Percentiles rank a stretch among this genome's conserved stretches.
These are phyloP conservation scores for Carassius auratus DNA, from an alignment of 2,113 vertebrate species.

Conservation along the genomic window DNA sequence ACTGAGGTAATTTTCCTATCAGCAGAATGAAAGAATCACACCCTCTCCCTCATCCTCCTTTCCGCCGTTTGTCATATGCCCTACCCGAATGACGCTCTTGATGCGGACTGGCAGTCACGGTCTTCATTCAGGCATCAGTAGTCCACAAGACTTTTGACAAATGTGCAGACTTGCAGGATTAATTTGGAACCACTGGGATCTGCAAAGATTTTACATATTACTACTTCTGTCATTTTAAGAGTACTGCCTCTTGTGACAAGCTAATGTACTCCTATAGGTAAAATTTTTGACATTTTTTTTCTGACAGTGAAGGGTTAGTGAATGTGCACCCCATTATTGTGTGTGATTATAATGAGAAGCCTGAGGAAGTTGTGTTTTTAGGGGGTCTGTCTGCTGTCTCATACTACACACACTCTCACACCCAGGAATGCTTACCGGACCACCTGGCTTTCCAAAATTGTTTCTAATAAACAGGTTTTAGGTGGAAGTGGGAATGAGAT, in stretches of 20 bases:
- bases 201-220: not conserved
- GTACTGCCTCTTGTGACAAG: not conserved
- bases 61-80: constrained; percentile 62
- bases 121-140: not conserved
- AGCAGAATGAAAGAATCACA: not conserved
- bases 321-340: constrained; percentile 36
- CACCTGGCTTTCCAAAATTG: constrained; percentile 34
- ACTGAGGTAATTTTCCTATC: constrained; percentile 83
- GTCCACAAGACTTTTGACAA: not conserved
- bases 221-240: not conserved
- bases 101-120: not conserved
- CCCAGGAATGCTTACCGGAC: not conserved
- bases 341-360: constrained; percentile 17
- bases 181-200: not conserved
- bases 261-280: not conserved
- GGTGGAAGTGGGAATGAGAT: constrained; percentile 64
- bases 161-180: not conserved
- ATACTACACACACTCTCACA: not conserved
- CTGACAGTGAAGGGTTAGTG: constrained; percentile 30
- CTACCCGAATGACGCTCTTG: not conserved
- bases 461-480: constrained; percentile 59
- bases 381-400: constrained; percentile 4
- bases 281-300: too few species aligned
- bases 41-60: constrained; percentile 33
- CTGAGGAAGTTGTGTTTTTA: not conserved